Evolutionary conservation across 2,797 vertebrate genomes (phyloP).

Genomic region (Arnoldichthys spilopterus): DNA sequence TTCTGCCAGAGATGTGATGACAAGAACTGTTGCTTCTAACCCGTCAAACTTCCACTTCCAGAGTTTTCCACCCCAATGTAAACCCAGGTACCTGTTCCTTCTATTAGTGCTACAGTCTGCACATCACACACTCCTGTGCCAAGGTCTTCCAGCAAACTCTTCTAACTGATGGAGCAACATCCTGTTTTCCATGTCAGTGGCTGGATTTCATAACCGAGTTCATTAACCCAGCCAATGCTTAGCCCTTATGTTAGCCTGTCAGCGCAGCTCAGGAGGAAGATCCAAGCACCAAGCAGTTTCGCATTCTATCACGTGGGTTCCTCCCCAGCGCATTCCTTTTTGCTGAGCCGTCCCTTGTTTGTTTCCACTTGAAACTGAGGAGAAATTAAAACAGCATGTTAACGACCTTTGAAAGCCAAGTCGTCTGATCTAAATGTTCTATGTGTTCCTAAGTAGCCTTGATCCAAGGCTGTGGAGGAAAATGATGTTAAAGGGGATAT

Average conservation of each 20-base stretch:
- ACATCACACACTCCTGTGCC: background rate
- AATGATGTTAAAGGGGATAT: too few relatives aligned
- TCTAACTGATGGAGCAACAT: constrained; percentile 50
- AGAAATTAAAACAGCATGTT: constrained; percentile 20
- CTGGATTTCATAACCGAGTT: constrained; percentile 45
- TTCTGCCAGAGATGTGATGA: background rate
- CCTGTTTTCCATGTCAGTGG: constrained; percentile 51
- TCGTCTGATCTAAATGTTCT: background rate
- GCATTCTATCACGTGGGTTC: background rate
- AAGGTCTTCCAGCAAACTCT: constrained; percentile 38
- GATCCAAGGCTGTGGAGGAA: background rate
- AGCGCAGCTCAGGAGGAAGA: constrained; percentile 20
- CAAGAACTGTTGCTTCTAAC: background rate
- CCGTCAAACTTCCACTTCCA: background rate
- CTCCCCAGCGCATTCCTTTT: constrained; percentile 1
- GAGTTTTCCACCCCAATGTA: background rate
- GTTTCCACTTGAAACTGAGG: constrained; percentile 1
- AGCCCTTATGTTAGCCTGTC: background rate
- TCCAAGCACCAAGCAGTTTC: background rate
- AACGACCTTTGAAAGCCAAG: background rate
- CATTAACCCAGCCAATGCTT: background rate
- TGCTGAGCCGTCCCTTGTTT: background rate
- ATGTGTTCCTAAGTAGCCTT: background rate
- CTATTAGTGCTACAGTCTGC: background rate
- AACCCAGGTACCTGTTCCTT: constrained; percentile 10